Conservation (phyloP, 2,888 invertebrate species). For the Pandemis cinnamomeana region DNA sequence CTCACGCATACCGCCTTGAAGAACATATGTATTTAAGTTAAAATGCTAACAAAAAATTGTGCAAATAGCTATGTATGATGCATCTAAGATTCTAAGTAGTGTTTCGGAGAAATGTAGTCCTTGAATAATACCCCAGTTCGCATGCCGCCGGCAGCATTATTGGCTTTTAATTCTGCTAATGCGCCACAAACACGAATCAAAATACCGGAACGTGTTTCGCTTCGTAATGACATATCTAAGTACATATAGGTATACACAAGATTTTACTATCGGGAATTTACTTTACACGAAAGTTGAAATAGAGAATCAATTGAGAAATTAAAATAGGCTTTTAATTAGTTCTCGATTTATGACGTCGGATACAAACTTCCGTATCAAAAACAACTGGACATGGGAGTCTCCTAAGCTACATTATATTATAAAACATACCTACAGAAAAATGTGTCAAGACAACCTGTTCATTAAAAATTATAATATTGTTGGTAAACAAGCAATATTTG, state of each 20-base stretch:
- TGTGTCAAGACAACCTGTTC: no score
- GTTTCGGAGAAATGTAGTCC: constrained; percentile 10
- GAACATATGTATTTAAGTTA: background rate
- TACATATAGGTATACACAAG: background rate
- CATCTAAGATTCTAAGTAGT: constrained; percentile 11
- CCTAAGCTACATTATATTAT: background rate
- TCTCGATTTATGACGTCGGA: background rate
- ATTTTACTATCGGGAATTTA: constrained; percentile 2
- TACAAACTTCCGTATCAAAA: background rate
- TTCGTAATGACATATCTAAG: constrained; percentile 15
- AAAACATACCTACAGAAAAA: no score
- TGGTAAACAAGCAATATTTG: no score
- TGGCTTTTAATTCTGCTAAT: constrained; percentile 32
- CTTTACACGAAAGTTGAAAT: background rate
- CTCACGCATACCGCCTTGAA: background rate
- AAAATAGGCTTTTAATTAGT: no score
- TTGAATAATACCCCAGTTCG: constrained; percentile 17
- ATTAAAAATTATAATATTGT: no score
- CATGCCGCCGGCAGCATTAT: constrained; percentile 19
- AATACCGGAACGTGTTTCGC: constrained; percentile 25
- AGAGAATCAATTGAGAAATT: background rate
- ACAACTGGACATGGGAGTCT: background rate
- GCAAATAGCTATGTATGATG: background rate
- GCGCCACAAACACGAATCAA: constrained; percentile 29
- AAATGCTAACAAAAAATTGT: background rate